Evolutionary conservation across 2,797 vertebrate genomes (phyloP), one percentile per base, ranked within the genome.

Genomic region (Artibeus jamaicensis): DNA sequence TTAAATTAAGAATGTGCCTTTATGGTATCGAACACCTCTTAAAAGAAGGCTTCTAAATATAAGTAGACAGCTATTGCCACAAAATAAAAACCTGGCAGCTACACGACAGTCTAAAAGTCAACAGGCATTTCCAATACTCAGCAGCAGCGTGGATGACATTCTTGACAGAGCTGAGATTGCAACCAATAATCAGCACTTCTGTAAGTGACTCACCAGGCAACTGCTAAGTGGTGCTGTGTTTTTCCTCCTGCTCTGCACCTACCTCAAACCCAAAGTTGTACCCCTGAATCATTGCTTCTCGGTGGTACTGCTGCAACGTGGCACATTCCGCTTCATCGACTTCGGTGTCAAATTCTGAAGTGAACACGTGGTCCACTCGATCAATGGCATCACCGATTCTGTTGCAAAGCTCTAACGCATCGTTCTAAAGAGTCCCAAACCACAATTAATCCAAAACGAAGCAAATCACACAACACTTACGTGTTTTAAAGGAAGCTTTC

Each of bases 191-290:
- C 18, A 37, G 5, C 1, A 53, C 53, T 81, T 32, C 3, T 42
- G 12, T 5, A 12, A 65, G 53, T 29, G 22, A 37, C 5, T n/a
- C 22, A 70, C 32, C 34, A 22, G 86, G 48, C 73, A 39, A 9
- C 1, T 26, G 55, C 12, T 6, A 29, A 37, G 5, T 0, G 19
- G 8, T 0, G 2, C 2, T 5, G 5, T 5, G 26, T 2, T 26
- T 26, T 62, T 18, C 6, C 73, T 70, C 32, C 4, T 21, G 2
- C 4, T 78, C n/a, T 19, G 81, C 39, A 93, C 98, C 96, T 98
- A 99, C 99, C 99, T 99, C 99, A 57, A 99, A 99, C 83, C 99
- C 99, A 97, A 99, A 99, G 98, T 99, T 99, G 98, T 99, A 99
- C 57, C 99, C 99, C 97, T 99, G 99, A 98, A 99, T 99, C 99